Conservation (phyloP, 1,140 invertebrate genomes). For the Rhopalosiphum padi region DNA sequence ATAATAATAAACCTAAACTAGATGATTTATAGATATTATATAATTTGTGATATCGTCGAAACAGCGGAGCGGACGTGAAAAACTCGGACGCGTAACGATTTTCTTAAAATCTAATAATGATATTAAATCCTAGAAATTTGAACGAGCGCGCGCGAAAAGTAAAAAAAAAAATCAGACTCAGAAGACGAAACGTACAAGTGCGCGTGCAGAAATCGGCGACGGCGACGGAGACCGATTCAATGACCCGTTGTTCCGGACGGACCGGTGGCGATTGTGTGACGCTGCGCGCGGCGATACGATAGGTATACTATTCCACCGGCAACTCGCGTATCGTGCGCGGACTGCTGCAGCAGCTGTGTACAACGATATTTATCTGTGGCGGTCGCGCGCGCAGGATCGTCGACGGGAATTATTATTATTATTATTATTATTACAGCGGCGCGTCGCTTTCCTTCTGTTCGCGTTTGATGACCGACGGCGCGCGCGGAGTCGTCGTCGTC, state of each 20-base stretch:
- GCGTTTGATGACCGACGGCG: constrained; percentile 44
- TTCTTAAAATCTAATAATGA: not conserved
- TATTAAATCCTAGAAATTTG: not conserved
- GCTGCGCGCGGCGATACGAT: not conserved
- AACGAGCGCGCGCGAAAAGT: not conserved
- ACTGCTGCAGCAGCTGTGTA: not conserved
- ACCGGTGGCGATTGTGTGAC: constrained; percentile 36
- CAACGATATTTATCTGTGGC: not conserved
- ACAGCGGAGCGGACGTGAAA: not conserved
- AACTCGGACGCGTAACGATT: not conserved
- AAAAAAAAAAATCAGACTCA: not conserved
- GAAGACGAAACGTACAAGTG: not conserved
- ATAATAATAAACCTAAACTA: not conserved
- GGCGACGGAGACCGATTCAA: constrained; percentile 29
- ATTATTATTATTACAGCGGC: not conserved
- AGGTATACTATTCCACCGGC: not conserved
- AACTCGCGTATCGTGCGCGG: not conserved
- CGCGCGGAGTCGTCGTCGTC: constrained; percentile 36
- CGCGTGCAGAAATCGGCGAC: not conserved
- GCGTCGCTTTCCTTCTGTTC: constrained; percentile 36
- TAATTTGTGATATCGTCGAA: not conserved
- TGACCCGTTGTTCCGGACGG: constrained; percentile 56
- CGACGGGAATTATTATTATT: constrained; percentile 27
- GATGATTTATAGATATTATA: not conserved
- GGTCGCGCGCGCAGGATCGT: constrained; percentile 41